Percentiles rank a stretch among this genome's conserved stretches.
Conservation (phyloP, 2,888 invertebrate genomes). For the Tetramorium bicarinatum region DNA sequence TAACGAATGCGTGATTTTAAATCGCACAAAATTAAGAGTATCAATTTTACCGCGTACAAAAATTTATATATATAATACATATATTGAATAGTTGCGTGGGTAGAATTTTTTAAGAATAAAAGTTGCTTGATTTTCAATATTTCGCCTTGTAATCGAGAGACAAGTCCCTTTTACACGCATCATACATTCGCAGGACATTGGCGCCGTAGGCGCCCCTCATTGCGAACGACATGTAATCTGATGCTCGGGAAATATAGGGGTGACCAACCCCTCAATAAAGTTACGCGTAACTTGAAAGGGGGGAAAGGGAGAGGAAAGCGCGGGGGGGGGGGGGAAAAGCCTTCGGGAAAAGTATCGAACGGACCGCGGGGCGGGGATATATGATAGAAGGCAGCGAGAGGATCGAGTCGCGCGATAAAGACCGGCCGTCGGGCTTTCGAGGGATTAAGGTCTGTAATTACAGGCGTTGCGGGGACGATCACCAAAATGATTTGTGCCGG, state of each 20-base stretch:
- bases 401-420: constrained; percentile 37
- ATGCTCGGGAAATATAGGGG: constrained; percentile 52
- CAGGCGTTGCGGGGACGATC: constrained; percentile 15
- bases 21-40: background rate
- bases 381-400: constrained; percentile 2
- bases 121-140: background rate
- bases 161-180: background rate
- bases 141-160: background rate
- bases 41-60: background rate
- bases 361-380: constrained; percentile 33
- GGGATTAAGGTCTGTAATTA: constrained; percentile 63
- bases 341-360: constrained; percentile 58
- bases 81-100: background rate
- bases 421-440: constrained; percentile 18
- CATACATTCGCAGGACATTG: constrained; percentile 44
- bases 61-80: background rate
- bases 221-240: constrained; percentile 57
- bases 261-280: constrained; percentile 45
- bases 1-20: background rate
- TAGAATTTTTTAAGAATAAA: background rate
- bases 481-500: constrained; percentile 41
- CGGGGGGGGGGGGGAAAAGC: constrained; percentile 52
- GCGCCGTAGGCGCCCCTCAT: constrained; percentile 49
- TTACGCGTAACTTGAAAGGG: background rate
- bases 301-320: background rate